phyloP scores from a whole-genome alignment of 2,797 vertebrate species.

The Urocyon cinereoargenteus region DNA sequence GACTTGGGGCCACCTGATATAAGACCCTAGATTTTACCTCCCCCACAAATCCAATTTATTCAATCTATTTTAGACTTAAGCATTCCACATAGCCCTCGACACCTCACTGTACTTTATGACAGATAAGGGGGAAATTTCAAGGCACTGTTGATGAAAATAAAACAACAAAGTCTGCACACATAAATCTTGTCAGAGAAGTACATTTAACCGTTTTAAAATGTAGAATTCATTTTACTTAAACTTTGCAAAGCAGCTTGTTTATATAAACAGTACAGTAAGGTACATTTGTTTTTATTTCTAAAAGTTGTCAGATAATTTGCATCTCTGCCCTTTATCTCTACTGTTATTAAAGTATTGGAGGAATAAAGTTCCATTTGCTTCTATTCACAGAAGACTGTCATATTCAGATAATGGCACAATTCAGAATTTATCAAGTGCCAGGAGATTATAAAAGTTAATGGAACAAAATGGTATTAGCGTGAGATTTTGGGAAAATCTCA shows the following conservation, averaged over 20 bases:
- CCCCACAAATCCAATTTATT: conserved; percentile 77
- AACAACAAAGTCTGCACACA: conserved; percentile 63
- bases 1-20: conserved; percentile 68
- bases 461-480: conserved; percentile 72
- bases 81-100: conserved; percentile 40
- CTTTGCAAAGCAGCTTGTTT: conserved; percentile 43
- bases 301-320: conserved; percentile 48
- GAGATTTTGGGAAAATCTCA: conserved; percentile 62
- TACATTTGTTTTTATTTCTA: conserved; percentile 60
- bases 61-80: conserved; percentile 64
- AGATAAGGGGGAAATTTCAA: conserved; percentile 74
- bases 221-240: not conserved
- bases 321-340: conserved; percentile 44
- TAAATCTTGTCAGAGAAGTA: not conserved
- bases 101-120: conserved; percentile 46
- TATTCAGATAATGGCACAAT: conserved; percentile 61
- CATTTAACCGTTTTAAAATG: conserved; percentile 1
- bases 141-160: conserved; percentile 53
- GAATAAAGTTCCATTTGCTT: conserved; percentile 61
- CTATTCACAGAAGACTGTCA: conserved; percentile 62
- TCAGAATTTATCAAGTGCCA: conserved; percentile 74
- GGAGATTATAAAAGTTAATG: conserved; percentile 78
- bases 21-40: conserved; percentile 70
- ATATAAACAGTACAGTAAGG: conserved; percentile 25
- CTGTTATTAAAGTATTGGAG: conserved; percentile 42